Base-by-base conservation (phyloP, 2,113 vertebrate species). In the Istiophorus platypterus region DNA sequence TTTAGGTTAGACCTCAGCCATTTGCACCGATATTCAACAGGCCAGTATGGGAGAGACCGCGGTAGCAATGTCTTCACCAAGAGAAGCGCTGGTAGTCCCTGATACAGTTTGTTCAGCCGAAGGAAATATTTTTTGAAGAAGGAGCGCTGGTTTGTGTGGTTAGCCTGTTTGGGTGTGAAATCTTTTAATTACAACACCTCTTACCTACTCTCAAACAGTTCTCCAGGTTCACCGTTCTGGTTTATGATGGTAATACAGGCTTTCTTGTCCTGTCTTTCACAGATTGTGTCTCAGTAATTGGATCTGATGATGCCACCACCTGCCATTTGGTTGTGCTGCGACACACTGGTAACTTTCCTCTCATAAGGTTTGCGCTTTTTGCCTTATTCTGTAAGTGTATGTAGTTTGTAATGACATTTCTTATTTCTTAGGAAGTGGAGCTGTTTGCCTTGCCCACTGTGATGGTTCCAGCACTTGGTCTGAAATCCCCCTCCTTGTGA, bases 261-360 rank as follows among this genome's bases (percentile, higher is more conserved):
- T 72, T 58, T 72, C 13, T 22, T 67, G 4, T 81, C 31, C 63
- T 54, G n/a, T 76, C 52, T 84, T 24, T 83, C 85, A 82, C 93
- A 99, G 98, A 95, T 78, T 96, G 95, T 52, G 93, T 99, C 85
- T 97, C 97, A 57, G 88, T 99, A 85, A 95, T 99, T 69, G 98
- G 98, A 72, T 99, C 98, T 57, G 98, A 96, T 29, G 98, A 99
- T 91, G 98, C 98, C 67, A 99, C 98, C 24, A 99, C 98, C 70
- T 99, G 98, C 91, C 98, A 99, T 93, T 93, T 99, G 85, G 95
- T 99, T 71, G 95, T 97, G 68, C 94, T 99, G 70, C 96, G 97
- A 87, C 97, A 99, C 92, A 98, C 98, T 91, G 98, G 98, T 99
- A 96, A 80, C 7, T 2, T 37, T 69, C 18, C 13, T 52, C 71